Conservation (phyloP, 2,888 invertebrate species). For the Pherbina coryleti region DNA sequence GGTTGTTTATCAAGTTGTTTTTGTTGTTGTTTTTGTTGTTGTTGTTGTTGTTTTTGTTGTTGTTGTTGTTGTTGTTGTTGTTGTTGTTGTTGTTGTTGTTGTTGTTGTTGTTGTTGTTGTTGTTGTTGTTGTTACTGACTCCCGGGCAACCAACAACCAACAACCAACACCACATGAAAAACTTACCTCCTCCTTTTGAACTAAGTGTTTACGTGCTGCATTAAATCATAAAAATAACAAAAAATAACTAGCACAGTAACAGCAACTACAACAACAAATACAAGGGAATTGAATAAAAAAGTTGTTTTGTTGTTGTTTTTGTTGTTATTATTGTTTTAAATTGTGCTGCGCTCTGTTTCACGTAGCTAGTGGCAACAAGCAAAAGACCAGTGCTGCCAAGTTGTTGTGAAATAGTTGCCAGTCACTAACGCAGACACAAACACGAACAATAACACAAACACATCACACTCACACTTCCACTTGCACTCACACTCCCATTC, state of each 20-base stretch:
- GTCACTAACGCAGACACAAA: background rate
- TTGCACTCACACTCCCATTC: background rate
- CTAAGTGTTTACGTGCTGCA: constrained; percentile 32
- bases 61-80: too few relatives aligned
- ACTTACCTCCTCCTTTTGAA: background rate
- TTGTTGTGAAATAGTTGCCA: constrained; percentile 1
- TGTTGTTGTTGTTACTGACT: background rate
- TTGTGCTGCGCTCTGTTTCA: constrained; percentile 1
- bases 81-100: too few relatives aligned
- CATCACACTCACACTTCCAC: background rate
- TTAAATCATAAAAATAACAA: constrained; percentile 23
- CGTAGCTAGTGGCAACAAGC: background rate
- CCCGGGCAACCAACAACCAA: background rate
- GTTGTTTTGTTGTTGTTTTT: background rate
- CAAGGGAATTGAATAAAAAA: background rate
- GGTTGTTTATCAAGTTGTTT: background rate
- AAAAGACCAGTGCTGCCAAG: background rate
- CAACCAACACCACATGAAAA: background rate
- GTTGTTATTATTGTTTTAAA: constrained; percentile 21
- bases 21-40: too few relatives aligned
- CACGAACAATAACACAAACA: background rate
- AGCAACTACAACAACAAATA: background rate
- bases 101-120: too few relatives aligned
- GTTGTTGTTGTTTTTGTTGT: too few relatives aligned
- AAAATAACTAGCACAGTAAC: background rate